phyloP scores from a whole-genome alignment of 2,113 vertebrate species.

The Eidolon helvum region DNA sequence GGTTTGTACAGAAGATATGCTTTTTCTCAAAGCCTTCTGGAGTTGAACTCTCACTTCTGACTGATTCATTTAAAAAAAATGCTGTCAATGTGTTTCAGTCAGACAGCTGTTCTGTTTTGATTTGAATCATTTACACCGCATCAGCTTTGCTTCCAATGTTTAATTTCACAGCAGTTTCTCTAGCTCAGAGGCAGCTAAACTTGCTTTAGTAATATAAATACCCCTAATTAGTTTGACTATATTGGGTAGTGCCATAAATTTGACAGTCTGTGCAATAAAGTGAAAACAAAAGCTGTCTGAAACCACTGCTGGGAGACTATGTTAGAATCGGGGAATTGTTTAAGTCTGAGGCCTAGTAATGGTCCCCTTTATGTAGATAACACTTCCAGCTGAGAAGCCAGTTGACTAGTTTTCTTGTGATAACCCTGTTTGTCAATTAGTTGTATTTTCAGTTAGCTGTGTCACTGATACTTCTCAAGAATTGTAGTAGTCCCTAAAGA shows the following conservation, averaged over 20 bases:
- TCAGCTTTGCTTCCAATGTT: conserved; percentile 75
- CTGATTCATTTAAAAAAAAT: conserved; percentile 74
- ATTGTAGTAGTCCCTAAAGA: background rate
- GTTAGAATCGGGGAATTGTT: conserved; percentile 53
- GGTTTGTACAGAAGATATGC: conserved; percentile 48
- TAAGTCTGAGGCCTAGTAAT: conserved; percentile 70
- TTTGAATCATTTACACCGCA: conserved; percentile 66
- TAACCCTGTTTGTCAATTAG: conserved; percentile 20
- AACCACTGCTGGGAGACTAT: conserved; percentile 68
- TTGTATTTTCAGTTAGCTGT: conserved; percentile 38
- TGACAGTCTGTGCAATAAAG: conserved; percentile 64
- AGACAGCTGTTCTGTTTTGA: conserved; percentile 79
- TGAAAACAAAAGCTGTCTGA: conserved; percentile 78
- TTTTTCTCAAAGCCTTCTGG: conserved; percentile 64
- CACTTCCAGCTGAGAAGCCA: background rate
- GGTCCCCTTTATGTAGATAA: background rate
- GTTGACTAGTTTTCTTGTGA: conserved; percentile 6
- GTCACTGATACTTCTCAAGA: background rate
- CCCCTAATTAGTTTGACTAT: conserved; percentile 67
- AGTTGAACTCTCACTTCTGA: conserved; percentile 69
- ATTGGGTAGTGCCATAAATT: conserved; percentile 69
- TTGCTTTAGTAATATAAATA: conserved; percentile 73
- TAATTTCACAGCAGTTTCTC: conserved; percentile 76
- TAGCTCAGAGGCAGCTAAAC: conserved; percentile 74
- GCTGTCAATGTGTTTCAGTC: conserved; percentile 75